These are phyloP conservation scores for Corapipo altera DNA, from an alignment of 2,113 vertebrate species.

Conservation along the genomic window DNA sequence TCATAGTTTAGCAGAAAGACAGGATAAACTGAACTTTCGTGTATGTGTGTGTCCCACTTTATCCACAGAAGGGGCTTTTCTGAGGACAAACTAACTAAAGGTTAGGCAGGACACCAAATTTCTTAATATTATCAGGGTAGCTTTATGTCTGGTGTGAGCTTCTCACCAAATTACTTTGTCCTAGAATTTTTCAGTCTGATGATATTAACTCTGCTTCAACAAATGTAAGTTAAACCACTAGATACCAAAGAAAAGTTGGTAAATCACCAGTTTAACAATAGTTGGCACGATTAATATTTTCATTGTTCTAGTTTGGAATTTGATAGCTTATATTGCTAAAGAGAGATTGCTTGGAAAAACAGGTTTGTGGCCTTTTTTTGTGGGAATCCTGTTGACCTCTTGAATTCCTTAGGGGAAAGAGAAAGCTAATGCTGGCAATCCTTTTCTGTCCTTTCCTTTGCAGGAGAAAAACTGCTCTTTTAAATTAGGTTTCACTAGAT, in stretches of 20 bases:
- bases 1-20: neutral
- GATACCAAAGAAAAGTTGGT: neutral
- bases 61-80: neutral
- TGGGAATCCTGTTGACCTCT: neutral
- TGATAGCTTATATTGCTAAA: neutral
- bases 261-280: neutral
- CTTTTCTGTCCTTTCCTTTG: neutral
- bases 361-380: neutral
- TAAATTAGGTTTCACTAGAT: constrained; percentile 44
- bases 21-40: neutral
- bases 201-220: neutral
- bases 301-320: neutral
- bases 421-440: neutral
- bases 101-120: neutral
- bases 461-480: neutral
- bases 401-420: neutral
- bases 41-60: neutral
- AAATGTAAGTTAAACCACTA: neutral
- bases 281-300: no score
- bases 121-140: neutral
- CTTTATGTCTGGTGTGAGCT: neutral
- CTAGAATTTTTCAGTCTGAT: neutral
- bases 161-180: neutral
- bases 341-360: neutral
- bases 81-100: neutral